Evolutionary conservation across 2,888 invertebrate species (phyloP).

Genomic region (Cheiracanthium punctorium): DNA sequence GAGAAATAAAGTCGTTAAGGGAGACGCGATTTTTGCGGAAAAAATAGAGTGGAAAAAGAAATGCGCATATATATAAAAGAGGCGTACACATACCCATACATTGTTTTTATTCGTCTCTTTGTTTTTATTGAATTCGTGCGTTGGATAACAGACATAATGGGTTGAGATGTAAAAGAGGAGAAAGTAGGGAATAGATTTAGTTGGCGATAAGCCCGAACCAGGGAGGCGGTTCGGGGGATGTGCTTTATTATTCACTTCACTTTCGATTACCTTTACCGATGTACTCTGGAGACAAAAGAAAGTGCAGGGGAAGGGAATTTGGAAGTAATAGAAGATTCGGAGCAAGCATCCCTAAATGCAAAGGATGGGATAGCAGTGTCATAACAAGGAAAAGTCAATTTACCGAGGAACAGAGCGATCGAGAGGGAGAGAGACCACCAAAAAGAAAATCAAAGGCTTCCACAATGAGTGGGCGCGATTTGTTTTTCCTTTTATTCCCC

Average conservation of each 20-base stretch:
- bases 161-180: constrained; percentile 51
- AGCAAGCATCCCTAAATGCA: constrained; percentile 27
- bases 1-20: constrained; percentile 54
- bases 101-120: constrained; percentile 56
- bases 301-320: constrained; percentile 22
- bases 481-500: constrained; percentile 69
- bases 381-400: constrained; percentile 70
- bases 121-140: constrained; percentile 60
- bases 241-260: constrained; percentile 42
- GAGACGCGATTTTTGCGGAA: constrained; percentile 34
- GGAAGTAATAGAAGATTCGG: constrained; percentile 8
- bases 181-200: constrained; percentile 44
- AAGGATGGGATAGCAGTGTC: constrained; percentile 54
- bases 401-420: constrained; percentile 53
- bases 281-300: constrained; percentile 54
- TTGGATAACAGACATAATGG: constrained; percentile 35
- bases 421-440: constrained; percentile 31
- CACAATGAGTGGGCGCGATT: constrained; percentile 54
- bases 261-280: constrained; percentile 64
- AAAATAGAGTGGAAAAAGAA: constrained; percentile 16
- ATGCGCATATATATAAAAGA: constrained; percentile 14
- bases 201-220: constrained; percentile 23
- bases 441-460: constrained; percentile 60
- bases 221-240: background rate
- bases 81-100: background rate